Conservation (phyloP, 1,140 invertebrate genomes). For the Caenorhabditis inopinata region DNA sequence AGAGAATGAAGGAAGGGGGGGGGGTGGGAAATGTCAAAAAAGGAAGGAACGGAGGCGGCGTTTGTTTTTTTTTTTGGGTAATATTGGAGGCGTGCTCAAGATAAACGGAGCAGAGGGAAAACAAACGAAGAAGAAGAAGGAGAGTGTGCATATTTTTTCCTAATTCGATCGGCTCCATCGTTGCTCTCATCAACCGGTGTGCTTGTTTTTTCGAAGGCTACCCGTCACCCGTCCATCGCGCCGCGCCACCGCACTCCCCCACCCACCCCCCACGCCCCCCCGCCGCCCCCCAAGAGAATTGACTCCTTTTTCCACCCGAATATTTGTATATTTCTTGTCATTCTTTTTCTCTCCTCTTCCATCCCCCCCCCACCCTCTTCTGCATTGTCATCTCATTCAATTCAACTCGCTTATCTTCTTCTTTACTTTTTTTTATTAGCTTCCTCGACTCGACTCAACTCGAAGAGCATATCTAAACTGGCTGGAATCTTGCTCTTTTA, state of each 20-base stretch:
- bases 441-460: too few relatives aligned
- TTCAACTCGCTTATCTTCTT: neutral
- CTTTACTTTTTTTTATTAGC: neutral
- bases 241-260: too few relatives aligned
- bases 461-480: too few relatives aligned
- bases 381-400: neutral
- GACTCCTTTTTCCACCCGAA: neutral
- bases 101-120: neutral
- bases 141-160: neutral
- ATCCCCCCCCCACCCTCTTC: neutral
- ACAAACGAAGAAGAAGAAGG: neutral
- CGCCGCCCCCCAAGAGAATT: slow-evolving; percentile 15
- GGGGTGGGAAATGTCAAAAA: too few relatives aligned
- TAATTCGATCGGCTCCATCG: slow-evolving; percentile 12
- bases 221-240: too few relatives aligned
- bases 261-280: too few relatives aligned
- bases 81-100: neutral
- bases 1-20: too few relatives aligned
- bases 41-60: too few relatives aligned
- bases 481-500: too few relatives aligned
- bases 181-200: neutral
- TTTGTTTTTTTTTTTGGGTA: neutral
- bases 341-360: neutral
- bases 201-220: neutral
- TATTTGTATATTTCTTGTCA: slow-evolving; percentile 28